Percentiles rank a stretch among this genome's conserved stretches.
phyloP scores from a whole-genome alignment of 92 coral and sea anemone species.

The Umimayanthus kanabou region DNA sequence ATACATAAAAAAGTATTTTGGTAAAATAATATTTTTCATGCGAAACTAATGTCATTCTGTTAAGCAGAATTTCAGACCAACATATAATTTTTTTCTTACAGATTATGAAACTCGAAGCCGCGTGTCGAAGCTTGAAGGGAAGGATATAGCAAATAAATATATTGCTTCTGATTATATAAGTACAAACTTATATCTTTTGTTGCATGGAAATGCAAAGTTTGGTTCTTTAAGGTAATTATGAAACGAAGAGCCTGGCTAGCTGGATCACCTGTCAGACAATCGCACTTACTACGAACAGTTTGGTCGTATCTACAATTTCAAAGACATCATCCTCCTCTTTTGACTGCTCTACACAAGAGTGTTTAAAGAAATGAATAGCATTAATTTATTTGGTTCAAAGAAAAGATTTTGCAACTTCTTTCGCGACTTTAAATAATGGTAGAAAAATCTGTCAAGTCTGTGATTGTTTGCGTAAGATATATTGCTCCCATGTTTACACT shows the following conservation, averaged over 20 bases:
- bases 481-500: slow-evolving; percentile 27
- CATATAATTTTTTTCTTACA: not conserved
- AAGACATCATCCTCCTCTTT: not conserved
- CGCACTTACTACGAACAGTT: not conserved
- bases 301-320: not conserved
- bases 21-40: not conserved
- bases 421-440: slow-evolving; percentile 4
- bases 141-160: not conserved
- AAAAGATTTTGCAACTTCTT: not conserved
- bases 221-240: slow-evolving; percentile 5
- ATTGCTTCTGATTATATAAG: not conserved
- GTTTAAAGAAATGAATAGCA: not conserved
- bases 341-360: not conserved
- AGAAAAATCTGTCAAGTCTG: slow-evolving; percentile 7
- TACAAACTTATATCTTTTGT: not conserved
- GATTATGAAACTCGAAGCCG: slow-evolving; percentile 3
- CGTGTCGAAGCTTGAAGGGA: slow-evolving; percentile 16
- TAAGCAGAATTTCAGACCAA: not conserved
- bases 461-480: not conserved
- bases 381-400: not conserved
- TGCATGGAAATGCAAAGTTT: slow-evolving; percentile 31
- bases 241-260: not conserved
- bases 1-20: not conserved
- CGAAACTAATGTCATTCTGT: no score
- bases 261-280: slow-evolving; percentile 21